Evolutionary conservation across 35 echinoderm and acorn worm genomes (phyloP).

Genomic region (Chiridota heheva): DNA sequence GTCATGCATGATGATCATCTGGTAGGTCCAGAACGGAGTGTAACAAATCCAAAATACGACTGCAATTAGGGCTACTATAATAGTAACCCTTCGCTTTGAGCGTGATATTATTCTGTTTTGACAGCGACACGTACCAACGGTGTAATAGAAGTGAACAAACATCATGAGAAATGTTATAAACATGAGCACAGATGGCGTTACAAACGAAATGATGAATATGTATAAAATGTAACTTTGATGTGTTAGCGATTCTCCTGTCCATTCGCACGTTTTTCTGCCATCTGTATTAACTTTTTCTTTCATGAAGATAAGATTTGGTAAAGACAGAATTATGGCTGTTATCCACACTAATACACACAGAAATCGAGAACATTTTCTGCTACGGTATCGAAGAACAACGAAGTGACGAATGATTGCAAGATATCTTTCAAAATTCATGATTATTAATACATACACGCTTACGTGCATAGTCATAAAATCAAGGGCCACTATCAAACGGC

Average conservation of each 20-base stretch:
- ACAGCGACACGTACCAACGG: neutral
- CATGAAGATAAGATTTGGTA: neutral
- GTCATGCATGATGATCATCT: slow-evolving; percentile 25
- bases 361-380: neutral
- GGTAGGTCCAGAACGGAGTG: slow-evolving; percentile 55
- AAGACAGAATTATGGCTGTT: neutral
- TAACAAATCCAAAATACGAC: slow-evolving; percentile 49
- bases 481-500: neutral
- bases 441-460: slow-evolving; percentile 2
- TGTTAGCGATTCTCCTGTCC: slow-evolving; percentile 3
- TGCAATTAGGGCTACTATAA: slow-evolving; percentile 43
- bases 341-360: slow-evolving; percentile 8
- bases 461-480: slow-evolving; percentile 20
- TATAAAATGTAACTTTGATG: slow-evolving; percentile 21
- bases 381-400: neutral
- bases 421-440: slow-evolving; percentile 32
- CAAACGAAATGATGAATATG: slow-evolving; percentile 38
- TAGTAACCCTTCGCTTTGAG: slow-evolving; percentile 41
- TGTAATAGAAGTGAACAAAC: slow-evolving; percentile 35
- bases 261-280: slow-evolving; percentile 4
- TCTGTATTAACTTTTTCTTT: neutral
- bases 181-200: slow-evolving; percentile 32
- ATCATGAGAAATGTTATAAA: slow-evolving; percentile 12
- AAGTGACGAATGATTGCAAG: slow-evolving; percentile 15
- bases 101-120: neutral